Conservation (phyloP, 2,113 vertebrate species). For the Platycercus adscitus region DNA sequence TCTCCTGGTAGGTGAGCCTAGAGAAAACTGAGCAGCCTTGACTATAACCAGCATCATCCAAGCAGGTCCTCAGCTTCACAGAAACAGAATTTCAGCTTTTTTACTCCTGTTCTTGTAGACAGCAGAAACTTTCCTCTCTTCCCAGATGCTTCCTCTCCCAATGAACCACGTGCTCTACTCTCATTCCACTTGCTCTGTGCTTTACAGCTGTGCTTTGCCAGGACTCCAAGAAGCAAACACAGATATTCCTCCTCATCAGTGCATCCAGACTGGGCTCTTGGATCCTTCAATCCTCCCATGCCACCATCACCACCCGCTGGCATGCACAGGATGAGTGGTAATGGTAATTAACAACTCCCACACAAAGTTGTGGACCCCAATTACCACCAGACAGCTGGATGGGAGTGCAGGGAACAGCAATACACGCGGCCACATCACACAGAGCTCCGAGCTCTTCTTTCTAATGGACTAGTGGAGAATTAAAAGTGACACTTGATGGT, state of each 20-base stretch:
- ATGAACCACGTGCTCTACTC: not conserved
- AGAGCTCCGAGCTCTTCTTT: not conserved
- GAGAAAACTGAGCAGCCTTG: not conserved
- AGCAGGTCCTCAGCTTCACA: not conserved
- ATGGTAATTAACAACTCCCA: not conserved
- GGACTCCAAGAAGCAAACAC: not conserved
- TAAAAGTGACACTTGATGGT: not conserved
- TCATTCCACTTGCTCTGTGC: accelerated
- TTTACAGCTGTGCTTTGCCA: not conserved
- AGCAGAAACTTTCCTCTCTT: not conserved
- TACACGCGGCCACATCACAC: accelerated
- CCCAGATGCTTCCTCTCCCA: not conserved
- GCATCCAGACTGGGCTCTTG: not conserved
- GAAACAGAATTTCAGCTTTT: not conserved
- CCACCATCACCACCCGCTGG: not conserved
- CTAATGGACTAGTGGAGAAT: not conserved
- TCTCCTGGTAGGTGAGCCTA: not conserved
- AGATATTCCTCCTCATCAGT: not conserved
- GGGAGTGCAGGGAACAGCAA: not conserved
- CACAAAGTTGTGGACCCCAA: accelerated
- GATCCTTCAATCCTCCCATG: accelerated
- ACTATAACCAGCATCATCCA: not conserved
- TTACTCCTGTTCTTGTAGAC: not conserved
- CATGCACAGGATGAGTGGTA: accelerated
- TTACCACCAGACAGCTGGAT: not conserved